A percentile compares a stretch with the other conserved stretches of the same genome.
phyloP scores from a whole-genome alignment of 2,113 vertebrate species.

The Poeciliopsis occidentalis region DNA sequence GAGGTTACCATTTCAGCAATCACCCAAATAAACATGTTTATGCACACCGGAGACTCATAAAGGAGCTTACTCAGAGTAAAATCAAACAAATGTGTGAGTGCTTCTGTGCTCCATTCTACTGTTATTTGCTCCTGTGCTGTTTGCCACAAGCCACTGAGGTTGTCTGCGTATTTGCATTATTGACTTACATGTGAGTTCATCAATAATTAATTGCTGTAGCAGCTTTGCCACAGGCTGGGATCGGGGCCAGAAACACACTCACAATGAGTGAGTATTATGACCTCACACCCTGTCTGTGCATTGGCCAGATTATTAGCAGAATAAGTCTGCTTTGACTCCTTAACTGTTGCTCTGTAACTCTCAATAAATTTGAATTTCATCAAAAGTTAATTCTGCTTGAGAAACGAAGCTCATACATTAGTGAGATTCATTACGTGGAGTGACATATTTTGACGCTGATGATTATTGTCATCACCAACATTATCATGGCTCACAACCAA shows the following conservation, averaged over 20 bases:
- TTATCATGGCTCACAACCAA: not conserved
- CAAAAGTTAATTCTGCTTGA: not conserved
- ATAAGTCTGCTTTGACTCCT: too few relatives aligned
- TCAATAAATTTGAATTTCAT: not conserved
- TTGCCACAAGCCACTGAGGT: constrained; percentile 40
- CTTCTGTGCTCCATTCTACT: constrained; percentile 11
- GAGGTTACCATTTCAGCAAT: constrained; percentile 30
- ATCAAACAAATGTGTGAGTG: constrained; percentile 24
- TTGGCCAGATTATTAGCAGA: too few relatives aligned
- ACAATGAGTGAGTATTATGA: too few relatives aligned
- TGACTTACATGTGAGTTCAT: constrained; percentile 62
- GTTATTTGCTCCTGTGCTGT: constrained; percentile 33
- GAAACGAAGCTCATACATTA: not conserved
- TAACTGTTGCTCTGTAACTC: not conserved
- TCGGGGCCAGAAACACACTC: constrained; percentile 22
- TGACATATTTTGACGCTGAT: not conserved
- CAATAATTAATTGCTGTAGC: constrained; percentile 61
- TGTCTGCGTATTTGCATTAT: constrained; percentile 57
- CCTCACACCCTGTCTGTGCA: too few relatives aligned
- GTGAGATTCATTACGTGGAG: not conserved
- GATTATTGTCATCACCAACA: too few relatives aligned
- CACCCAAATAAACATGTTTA: constrained; percentile 44
- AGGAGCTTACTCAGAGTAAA: constrained; percentile 18
- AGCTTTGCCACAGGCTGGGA: constrained; percentile 44
- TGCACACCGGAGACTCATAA: constrained; percentile 27